Evolutionary conservation across 2,888 invertebrate genomes (phyloP).

Genomic region (Salticus scenicus): DNA sequence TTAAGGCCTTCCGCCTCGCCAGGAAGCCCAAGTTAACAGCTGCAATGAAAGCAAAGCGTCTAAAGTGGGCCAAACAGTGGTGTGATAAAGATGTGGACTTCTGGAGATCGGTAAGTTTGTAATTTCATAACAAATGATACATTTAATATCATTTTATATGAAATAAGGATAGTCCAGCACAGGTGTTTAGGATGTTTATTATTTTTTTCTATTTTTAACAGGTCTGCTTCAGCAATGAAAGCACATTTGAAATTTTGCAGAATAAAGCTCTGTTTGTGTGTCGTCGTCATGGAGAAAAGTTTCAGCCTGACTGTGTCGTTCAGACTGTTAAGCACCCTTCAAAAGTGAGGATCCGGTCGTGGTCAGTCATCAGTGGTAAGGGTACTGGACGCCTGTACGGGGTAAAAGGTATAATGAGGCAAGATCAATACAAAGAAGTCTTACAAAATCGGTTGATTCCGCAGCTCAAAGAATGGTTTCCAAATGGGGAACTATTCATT

Average conservation of each 20-base stretch:
- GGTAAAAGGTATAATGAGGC: slow-evolving; percentile 9
- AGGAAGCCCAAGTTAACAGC: slow-evolving; percentile 1
- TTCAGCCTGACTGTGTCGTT: slow-evolving; percentile 10
- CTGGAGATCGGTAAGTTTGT: not conserved
- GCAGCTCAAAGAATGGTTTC: slow-evolving; percentile 17
- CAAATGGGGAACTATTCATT: not conserved
- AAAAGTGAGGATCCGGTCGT: not conserved
- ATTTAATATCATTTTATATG: slow-evolving; percentile 1
- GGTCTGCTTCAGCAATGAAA: slow-evolving; percentile 3
- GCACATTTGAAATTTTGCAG: slow-evolving; percentile 11
- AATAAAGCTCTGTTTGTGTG: not conserved
- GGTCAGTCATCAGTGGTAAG: slow-evolving; percentile 13
- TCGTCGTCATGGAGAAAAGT: not conserved
- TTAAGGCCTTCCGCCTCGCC: not conserved
- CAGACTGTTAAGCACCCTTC: slow-evolving; percentile 8
- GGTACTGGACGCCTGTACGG: slow-evolving; percentile 6
- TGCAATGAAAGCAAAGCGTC: slow-evolving; percentile 1
- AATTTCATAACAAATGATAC: not conserved
- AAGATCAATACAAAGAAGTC: not conserved
- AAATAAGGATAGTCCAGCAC: not conserved
- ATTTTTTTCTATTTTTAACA: slow-evolving; percentile 15
- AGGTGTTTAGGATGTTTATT: not conserved
- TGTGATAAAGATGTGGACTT: too few species aligned
- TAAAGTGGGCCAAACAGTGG: not conserved
- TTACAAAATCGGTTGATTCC: slow-evolving; percentile 3